Percentiles rank a stretch among this genome's conserved stretches.
These are phyloP conservation scores for Drosophila simulans DNA, from an alignment of 1,140 invertebrate genomes.

Conservation along the genomic window DNA sequence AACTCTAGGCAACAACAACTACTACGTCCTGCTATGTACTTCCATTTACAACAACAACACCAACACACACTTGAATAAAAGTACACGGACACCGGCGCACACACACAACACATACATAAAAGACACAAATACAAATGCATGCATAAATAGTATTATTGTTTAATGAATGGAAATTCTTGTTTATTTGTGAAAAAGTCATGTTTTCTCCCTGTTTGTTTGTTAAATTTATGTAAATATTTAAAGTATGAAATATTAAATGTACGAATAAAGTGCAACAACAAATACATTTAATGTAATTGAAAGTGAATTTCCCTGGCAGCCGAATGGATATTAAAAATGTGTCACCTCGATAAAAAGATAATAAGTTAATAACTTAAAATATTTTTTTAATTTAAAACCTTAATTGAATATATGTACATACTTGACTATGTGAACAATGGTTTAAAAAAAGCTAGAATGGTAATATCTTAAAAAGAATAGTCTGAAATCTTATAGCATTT, in stretches of 20 bases:
- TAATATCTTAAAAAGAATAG: no score
- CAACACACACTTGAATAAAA: slow-evolving; percentile 38
- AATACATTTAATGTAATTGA: slow-evolving; percentile 81
- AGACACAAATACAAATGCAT: slow-evolving; percentile 72
- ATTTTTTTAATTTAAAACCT: no score
- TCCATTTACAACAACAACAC: slow-evolving; percentile 46
- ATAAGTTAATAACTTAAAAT: no score
- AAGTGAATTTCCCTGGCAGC: slow-evolving; percentile 14
- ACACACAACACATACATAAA: slow-evolving; percentile 37
- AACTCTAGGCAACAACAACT: slow-evolving; percentile 14
- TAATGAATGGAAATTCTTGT: slow-evolving; percentile 83
- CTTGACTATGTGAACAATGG: no score
- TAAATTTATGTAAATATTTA: slow-evolving; percentile 84
- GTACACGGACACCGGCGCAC: slow-evolving; percentile 15
- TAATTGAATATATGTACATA: no score
- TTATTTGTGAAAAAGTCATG: slow-evolving; percentile 83
- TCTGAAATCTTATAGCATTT: no score
- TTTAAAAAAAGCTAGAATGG: no score
- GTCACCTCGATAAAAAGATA: not conserved
- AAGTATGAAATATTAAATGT: slow-evolving; percentile 83
- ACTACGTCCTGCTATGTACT: slow-evolving; percentile 74
- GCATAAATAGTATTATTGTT: slow-evolving; percentile 82
- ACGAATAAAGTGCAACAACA: slow-evolving; percentile 83
- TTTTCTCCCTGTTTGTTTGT: slow-evolving; percentile 82
- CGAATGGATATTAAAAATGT: not conserved